Percentiles rank a stretch among this genome's conserved stretches.
Evolutionary conservation across 2,113 vertebrate species (phyloP).

Genomic region (Apus apus): DNA sequence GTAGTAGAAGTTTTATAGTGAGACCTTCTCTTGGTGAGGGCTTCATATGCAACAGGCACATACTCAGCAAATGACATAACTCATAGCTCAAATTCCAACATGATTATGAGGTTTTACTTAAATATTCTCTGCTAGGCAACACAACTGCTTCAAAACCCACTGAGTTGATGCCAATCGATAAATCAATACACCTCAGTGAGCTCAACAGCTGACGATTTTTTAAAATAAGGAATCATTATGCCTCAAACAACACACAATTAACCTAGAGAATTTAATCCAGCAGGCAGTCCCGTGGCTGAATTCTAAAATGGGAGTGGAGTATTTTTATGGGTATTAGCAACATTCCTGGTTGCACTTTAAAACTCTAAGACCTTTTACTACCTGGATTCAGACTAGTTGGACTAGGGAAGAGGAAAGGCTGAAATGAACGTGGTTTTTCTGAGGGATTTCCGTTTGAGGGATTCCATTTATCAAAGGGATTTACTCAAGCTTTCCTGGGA

Average conservation of each 20-base stretch:
- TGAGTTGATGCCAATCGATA: neutral
- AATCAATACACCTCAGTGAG: neutral
- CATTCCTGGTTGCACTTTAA: neutral
- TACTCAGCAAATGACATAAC: neutral
- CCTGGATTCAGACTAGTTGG: neutral
- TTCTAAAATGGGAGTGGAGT: rapidly evolving
- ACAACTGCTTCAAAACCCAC: neutral
- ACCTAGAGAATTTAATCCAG: neutral
- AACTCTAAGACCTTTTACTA: neutral
- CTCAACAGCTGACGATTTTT: neutral
- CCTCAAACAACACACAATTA: neutral
- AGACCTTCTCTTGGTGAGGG: neutral
- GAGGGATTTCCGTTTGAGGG: neutral
- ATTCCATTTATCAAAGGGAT: neutral
- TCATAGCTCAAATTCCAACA: neutral
- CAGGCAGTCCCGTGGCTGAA: neutral
- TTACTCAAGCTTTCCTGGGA: neutral
- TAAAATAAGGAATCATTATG: neutral
- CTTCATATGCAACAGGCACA: neutral
- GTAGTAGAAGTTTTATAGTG: neutral
- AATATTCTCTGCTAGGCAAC: neutral
- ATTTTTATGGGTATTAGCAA: neutral
- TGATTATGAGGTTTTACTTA: neutral
- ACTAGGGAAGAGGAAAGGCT: neutral
- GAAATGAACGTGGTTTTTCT: neutral